Conservation (phyloP, 2,113 vertebrate species). For the Dermatemys mawii region DNA sequence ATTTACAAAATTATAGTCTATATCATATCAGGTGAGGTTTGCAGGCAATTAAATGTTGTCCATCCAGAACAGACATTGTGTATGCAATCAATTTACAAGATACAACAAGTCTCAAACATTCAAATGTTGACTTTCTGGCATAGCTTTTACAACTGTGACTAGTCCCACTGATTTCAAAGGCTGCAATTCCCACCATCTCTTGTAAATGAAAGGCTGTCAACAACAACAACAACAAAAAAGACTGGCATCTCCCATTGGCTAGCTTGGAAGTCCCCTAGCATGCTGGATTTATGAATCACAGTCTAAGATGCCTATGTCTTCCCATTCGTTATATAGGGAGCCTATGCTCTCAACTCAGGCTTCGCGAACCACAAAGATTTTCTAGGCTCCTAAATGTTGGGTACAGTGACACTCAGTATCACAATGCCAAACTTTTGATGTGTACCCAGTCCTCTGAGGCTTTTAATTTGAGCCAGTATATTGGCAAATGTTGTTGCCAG, state of each 20-base stretch:
- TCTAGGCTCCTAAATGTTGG: background rate
- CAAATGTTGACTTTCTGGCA: conserved; percentile 31
- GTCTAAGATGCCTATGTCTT: too few species aligned
- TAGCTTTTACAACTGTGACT: conserved; percentile 41
- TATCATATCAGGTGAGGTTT: conserved; percentile 26
- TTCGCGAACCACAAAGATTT: background rate
- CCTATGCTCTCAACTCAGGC: too few species aligned
- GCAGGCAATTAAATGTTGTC: background rate
- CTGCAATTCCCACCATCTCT: too few species aligned
- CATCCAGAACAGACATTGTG: conserved; percentile 3
- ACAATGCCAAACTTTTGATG: background rate
- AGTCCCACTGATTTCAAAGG: conserved; percentile 35
- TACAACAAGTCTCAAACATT: conserved; percentile 3
- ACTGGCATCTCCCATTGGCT: too few species aligned
- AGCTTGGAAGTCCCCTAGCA: too few species aligned
- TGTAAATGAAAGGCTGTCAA: too few species aligned
- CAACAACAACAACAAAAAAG: too few species aligned
- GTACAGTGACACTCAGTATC: background rate
- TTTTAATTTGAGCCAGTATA: background rate
- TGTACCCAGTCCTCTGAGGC: background rate
- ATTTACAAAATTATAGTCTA: conserved; percentile 32
- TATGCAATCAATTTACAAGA: background rate
- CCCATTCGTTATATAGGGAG: too few species aligned
- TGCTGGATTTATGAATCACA: too few species aligned
- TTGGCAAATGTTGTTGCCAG: background rate